A percentile compares a stretch with the other conserved stretches of the same genome.
phyloP scores from a whole-genome alignment of 1,140 invertebrate genomes.

The Lerema accius region DNA sequence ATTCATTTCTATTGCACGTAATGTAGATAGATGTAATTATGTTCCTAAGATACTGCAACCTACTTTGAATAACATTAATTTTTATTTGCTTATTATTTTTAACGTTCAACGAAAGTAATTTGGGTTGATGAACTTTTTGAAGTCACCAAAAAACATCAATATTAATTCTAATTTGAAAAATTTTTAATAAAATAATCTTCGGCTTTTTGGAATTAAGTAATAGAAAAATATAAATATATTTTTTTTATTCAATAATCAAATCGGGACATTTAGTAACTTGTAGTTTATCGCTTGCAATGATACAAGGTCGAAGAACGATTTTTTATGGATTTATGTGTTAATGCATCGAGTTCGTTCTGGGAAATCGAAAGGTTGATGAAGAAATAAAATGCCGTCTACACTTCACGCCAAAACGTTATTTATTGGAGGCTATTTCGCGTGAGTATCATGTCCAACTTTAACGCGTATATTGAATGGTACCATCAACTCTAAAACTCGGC shows the following conservation, averaged over 20 bases:
- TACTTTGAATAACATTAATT: no score
- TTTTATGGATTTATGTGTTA: constrained; percentile 34
- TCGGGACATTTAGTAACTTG: no score
- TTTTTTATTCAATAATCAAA: no score
- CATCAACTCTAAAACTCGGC: neutral
- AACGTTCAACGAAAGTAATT: no score
- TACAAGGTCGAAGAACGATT: constrained; percentile 13
- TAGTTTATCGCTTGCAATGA: neutral
- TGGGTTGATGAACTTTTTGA: no score
- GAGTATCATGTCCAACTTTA: neutral
- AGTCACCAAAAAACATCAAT: neutral
- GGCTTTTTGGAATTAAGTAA: neutral
- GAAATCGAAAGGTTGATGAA: constrained; percentile 34
- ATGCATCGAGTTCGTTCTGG: constrained; percentile 32
- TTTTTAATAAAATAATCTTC: no score
- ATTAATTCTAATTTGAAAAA: no score
- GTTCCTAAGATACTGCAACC: no score
- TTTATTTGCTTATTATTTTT: no score
- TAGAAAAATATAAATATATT: no score
- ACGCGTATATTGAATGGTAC: neutral
- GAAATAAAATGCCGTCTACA: constrained; percentile 28
- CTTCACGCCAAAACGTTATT: constrained; percentile 5
- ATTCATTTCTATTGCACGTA: no score
- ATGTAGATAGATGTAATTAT: no score
- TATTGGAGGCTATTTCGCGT: neutral